These are phyloP conservation scores for Bovichtus diacanthus DNA, from an alignment of 2,797 vertebrate genomes.

Conservation along the genomic window DNA sequence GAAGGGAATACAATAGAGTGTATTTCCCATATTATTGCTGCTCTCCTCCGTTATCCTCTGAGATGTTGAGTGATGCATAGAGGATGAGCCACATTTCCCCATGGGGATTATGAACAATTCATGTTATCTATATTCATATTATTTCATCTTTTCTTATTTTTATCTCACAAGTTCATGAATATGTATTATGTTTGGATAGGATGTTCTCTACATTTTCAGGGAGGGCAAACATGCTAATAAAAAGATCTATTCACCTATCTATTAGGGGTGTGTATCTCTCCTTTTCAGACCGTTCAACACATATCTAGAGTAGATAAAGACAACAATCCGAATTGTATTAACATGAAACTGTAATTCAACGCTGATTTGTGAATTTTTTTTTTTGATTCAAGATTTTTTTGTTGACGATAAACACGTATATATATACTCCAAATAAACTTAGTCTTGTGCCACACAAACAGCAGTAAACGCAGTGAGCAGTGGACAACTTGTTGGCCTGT, in stretches of 20 bases:
- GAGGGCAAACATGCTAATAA: not conserved
- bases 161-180: conserved; percentile 37
- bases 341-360: conserved; percentile 2
- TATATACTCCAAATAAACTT: not conserved
- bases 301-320: not conserved
- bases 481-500: not conserved
- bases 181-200: conserved; percentile 26
- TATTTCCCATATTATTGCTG: conserved; percentile 31
- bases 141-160: conserved; percentile 36
- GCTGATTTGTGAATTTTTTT: not conserved
- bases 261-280: not conserved
- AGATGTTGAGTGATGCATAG: conserved; percentile 48
- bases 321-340: not conserved
- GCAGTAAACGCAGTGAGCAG: not conserved
- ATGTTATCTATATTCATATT: conserved; percentile 51
- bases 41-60: conserved; percentile 37
- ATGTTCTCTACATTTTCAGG: conserved; percentile 12
- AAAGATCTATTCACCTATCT: conserved; percentile 5
- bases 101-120: conserved; percentile 50
- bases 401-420: not conserved
- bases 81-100: conserved; percentile 49
- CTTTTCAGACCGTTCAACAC: not conserved
- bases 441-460: not conserved
- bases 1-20: conserved; percentile 11
- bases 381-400: not conserved